Percentiles rank a stretch among this genome's conserved stretches.
Conservation (phyloP, 2,797 vertebrate species). For the Siniperca scherzeri region DNA sequence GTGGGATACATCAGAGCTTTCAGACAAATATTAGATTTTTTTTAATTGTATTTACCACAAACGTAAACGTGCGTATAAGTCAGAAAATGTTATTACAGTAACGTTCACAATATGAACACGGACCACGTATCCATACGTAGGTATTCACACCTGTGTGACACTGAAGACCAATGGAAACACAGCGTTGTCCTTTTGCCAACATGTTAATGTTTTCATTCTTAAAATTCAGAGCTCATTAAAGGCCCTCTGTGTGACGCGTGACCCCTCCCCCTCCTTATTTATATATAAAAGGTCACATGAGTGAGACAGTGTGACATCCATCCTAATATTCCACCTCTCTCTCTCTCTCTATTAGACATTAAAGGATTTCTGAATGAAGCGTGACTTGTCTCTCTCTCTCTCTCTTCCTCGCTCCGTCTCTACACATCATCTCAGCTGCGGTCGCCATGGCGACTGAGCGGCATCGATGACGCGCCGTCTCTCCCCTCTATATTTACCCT, state of each 20-base stretch:
- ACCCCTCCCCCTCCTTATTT: background rate
- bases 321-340: slow-evolving; percentile 3
- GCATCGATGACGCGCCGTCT: slow-evolving; percentile 66
- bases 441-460: slow-evolving; percentile 61
- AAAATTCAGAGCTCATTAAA: background rate
- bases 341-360: slow-evolving; percentile 27
- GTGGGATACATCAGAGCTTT: too few species aligned
- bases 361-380: slow-evolving; percentile 70
- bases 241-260: background rate
- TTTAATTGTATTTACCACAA: too few species aligned
- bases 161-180: background rate
- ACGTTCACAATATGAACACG: too few species aligned
- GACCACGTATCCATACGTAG: too few species aligned
- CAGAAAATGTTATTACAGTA: too few species aligned
- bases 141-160: background rate
- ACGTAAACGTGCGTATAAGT: too few species aligned
- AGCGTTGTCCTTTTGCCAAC: background rate
- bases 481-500: slow-evolving; percentile 80
- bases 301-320: background rate
- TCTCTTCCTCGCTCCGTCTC: slow-evolving; percentile 35
- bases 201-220: background rate
- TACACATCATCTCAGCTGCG: slow-evolving; percentile 39
- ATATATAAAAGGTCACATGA: slow-evolving; percentile 35
- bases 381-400: slow-evolving; percentile 58
- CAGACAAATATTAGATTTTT: too few species aligned